These are phyloP conservation scores for Pelosia muscerda DNA, from an alignment of 2,888 invertebrate species.

Conservation along the genomic window DNA sequence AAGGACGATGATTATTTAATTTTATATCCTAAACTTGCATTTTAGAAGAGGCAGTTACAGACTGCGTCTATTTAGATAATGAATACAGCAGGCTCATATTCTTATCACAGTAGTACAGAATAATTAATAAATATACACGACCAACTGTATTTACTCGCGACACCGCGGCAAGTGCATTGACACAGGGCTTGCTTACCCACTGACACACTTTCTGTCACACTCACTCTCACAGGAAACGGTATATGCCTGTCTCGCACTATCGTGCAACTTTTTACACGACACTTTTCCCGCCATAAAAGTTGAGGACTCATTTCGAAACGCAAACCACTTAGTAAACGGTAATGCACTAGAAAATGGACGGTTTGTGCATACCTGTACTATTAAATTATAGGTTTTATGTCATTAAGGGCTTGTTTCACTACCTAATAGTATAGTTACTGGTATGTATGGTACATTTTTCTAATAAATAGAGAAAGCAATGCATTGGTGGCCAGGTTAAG, in stretches of 20 bases:
- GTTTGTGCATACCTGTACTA: neutral
- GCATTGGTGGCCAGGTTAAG: too few relatives aligned
- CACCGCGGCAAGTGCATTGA: slow-evolving; percentile 69
- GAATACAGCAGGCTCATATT: too few relatives aligned
- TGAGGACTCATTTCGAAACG: slow-evolving; percentile 70
- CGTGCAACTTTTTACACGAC: slow-evolving; percentile 68
- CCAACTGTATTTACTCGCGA: slow-evolving; percentile 34
- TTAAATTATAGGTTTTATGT: neutral
- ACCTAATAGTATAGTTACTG: neutral
- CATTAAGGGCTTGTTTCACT: neutral
- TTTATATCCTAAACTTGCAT: too few relatives aligned
- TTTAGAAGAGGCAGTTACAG: too few relatives aligned
- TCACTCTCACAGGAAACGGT: slow-evolving; percentile 53
- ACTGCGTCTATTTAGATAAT: too few relatives aligned
- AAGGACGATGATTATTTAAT: too few relatives aligned
- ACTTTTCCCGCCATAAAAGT: slow-evolving; percentile 77
- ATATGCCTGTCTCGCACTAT: slow-evolving; percentile 56
- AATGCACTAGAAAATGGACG: slow-evolving; percentile 40
- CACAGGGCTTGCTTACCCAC: slow-evolving; percentile 75
- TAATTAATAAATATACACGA: slow-evolving; percentile 38
- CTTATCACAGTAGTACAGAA: neutral
- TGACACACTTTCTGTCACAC: slow-evolving; percentile 74
- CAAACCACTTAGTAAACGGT: slow-evolving; percentile 47
- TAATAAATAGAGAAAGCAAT: too few relatives aligned
- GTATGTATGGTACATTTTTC: neutral